These are phyloP conservation scores for Halcyon badia DNA, from an alignment of 2,797 vertebrate species.

Conservation along the genomic window DNA sequence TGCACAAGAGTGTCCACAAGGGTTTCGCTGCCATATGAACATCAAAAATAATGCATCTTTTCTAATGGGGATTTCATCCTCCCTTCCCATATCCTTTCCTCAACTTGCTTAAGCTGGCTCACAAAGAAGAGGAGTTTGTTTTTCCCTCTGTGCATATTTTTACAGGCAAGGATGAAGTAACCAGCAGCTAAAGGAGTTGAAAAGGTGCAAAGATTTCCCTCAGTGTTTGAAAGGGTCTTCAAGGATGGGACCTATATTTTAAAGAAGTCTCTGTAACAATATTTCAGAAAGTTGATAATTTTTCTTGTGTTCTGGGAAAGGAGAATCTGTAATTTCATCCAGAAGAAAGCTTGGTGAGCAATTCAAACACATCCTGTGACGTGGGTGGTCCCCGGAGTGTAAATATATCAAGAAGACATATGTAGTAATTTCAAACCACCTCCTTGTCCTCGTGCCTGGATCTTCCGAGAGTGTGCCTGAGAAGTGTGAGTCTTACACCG, in stretches of 20 bases:
- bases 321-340: constrained; percentile 1
- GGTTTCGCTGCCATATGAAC: not conserved
- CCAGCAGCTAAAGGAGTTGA: not conserved
- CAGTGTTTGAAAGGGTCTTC: not conserved
- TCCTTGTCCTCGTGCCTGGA: constrained; percentile 8
- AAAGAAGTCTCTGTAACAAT: not conserved
- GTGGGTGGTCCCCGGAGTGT: constrained; percentile 52
- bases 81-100: not conserved
- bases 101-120: not conserved
- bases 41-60: constrained; percentile 2
- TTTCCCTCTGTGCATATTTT: not conserved
- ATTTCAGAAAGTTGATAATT: constrained; percentile 26
- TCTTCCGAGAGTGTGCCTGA: constrained; percentile 32
- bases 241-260: constrained; percentile 2
- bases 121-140: not conserved
- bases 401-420: constrained; percentile 41
- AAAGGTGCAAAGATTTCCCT: not conserved
- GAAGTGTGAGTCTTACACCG: constrained; percentile 10
- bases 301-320: constrained; percentile 15
- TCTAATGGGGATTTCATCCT: not conserved
- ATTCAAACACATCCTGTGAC: constrained; percentile 47
- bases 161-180: not conserved
- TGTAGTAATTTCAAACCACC: constrained; percentile 37
- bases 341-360: constrained; percentile 42
- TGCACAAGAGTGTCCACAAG: not conserved